Evolutionary conservation across 2,113 vertebrate species (phyloP), one percentile per base, ranked within the genome.

Genomic region (Theropithecus gelada): DNA sequence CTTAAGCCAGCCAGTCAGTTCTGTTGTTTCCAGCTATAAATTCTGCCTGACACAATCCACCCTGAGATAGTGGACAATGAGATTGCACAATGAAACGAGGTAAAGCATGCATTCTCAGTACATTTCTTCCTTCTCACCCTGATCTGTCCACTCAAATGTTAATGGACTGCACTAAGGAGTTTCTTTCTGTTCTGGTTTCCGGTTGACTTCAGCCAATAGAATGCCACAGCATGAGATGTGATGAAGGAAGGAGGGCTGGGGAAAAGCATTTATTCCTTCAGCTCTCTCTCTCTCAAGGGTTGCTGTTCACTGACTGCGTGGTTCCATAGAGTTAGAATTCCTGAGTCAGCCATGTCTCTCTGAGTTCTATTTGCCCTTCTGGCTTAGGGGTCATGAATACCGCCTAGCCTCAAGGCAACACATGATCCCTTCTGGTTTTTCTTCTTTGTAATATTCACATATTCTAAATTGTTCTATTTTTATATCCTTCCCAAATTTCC

Each of bases 401-500:
- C 6, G 68, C 50, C 16, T 81, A 50, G 50, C 40, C 6, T 40
- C 25, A 14, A 66, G n/a, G 45, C 43, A 91, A 88, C 38, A 43
- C 27, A 27, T 4, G 61, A 76, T 57, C 43, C 12, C 43, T 84
- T 23, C n/a, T 2, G 5, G 32, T n/a, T 88, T 88, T 89, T 64
- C 85, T 89, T 72, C 82, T 48, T 68, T 6, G 45, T 12, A n/a
- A 38, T 32, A 66, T 14, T 35, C n/a, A 85, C n/a, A 43, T 1
- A 16, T n/a, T 80, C 72, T 55, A 12, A 88, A 73, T 83, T 94
- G 43, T 59, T 45, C 40, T 91, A 50, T 79, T 78, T 92, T 75
- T 94, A 14, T 55, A 61, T 75, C 8, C 52, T 96, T 70, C 27
- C 50, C 40, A 88, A 76, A 55, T 90, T 96, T 95, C 9, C 72